Evolutionary conservation across 2,797 vertebrate species (phyloP).

Genomic region (Rhynchotus rufescens): DNA sequence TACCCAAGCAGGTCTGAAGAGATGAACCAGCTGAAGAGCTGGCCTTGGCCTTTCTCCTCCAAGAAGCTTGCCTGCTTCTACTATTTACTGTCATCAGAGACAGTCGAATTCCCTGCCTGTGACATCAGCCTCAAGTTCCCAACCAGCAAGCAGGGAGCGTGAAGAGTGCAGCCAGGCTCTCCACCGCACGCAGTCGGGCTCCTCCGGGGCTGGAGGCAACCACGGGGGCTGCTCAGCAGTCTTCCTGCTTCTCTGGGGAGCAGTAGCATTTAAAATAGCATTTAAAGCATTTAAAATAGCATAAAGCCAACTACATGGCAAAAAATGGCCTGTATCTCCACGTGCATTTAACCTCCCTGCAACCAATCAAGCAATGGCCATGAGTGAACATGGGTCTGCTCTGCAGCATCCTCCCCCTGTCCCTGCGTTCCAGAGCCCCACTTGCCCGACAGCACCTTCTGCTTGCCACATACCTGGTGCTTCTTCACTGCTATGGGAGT

Average conservation of each 20-base stretch:
- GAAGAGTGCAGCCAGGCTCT: not conserved
- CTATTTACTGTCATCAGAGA: not conserved
- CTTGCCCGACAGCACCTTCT: fast-evolving
- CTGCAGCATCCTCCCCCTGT: fast-evolving
- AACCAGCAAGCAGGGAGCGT: not conserved
- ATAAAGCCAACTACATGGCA: not conserved
- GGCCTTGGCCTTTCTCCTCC: not conserved
- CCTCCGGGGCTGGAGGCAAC: slow-evolving; percentile 16
- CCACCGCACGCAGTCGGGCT: not conserved
- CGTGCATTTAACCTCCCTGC: not conserved
- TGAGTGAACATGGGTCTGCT: not conserved
- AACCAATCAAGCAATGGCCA: fast-evolving
- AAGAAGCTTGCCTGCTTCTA: not conserved
- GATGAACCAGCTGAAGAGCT: not conserved
- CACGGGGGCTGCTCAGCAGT: not conserved
- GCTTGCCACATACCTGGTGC: slow-evolving; percentile 81
- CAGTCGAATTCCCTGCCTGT: not conserved
- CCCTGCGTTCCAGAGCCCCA: not conserved
- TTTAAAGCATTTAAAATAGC: not conserved
- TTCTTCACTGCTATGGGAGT: slow-evolving; percentile 83
- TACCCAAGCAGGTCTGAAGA: not conserved
- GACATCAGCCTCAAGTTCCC: slow-evolving; percentile 27
- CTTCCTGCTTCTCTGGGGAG: not conserved
- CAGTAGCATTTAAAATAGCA: not conserved
- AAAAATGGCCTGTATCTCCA: not conserved